Conservation (phyloP, 1,140 invertebrate genomes). For the Acromyrmex heyeri region DNA sequence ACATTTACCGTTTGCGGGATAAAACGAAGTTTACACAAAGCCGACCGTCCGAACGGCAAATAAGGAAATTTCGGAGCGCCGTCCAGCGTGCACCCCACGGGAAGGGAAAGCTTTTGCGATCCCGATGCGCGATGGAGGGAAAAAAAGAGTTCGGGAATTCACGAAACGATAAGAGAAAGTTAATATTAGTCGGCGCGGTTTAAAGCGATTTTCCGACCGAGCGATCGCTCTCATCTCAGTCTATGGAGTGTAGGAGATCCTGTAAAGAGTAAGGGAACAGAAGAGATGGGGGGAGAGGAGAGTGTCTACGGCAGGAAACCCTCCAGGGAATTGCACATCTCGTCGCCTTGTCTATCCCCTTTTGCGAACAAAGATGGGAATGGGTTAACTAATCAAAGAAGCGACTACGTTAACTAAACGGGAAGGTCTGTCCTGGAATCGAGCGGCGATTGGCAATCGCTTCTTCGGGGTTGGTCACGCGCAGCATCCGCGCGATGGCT, state of each 20-base stretch:
- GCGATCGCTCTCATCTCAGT: constrained; percentile 73
- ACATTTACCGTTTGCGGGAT: constrained; percentile 53
- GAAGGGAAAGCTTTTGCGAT: constrained; percentile 57
- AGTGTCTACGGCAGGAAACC: constrained; percentile 41
- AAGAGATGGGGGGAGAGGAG: constrained; percentile 25
- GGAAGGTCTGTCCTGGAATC: constrained; percentile 6
- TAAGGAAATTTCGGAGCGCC: constrained; percentile 58
- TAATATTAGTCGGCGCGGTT: constrained; percentile 80
- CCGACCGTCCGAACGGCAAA: constrained; percentile 54
- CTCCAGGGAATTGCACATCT: constrained; percentile 49
- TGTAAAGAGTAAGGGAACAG: constrained; percentile 26
- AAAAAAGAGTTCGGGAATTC: constrained; percentile 74
- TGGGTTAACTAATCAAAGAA: constrained; percentile 65
- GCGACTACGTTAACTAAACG: constrained; percentile 59
- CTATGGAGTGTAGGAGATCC: constrained; percentile 55
- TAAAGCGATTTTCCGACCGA: constrained; percentile 81
- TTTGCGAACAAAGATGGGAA: constrained; percentile 62
- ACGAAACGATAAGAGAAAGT: constrained; percentile 76
- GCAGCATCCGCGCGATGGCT: constrained; percentile 35
- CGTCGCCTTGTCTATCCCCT: constrained; percentile 62
- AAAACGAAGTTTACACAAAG: constrained; percentile 63
- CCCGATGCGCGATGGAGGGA: constrained; percentile 44
- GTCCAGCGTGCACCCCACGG: not conserved
- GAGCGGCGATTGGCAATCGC: constrained; percentile 37
- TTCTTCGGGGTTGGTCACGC: constrained; percentile 46